These are phyloP conservation scores for Pangasius krempfi DNA, from an alignment of 2,797 vertebrate genomes.

Conservation along the genomic window DNA sequence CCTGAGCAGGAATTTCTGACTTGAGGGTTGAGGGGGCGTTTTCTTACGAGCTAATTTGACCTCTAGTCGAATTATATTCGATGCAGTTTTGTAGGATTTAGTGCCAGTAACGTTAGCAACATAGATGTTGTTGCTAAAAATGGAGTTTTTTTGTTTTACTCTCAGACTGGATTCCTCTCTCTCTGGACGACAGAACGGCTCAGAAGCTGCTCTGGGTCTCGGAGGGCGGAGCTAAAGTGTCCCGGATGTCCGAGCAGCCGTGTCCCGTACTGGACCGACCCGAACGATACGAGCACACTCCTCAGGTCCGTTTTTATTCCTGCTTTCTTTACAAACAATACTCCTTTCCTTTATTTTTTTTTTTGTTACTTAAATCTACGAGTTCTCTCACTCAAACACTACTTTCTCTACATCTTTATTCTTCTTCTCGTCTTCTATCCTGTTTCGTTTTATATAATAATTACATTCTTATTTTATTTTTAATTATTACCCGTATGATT, in stretches of 20 bases:
- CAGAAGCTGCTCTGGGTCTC: conserved; percentile 81
- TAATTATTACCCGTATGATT: no score
- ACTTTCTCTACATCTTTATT: no score
- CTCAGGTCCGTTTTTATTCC: conserved; percentile 68
- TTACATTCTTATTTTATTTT: no score
- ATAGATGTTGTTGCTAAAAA: no score
- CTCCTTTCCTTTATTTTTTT: neutral
- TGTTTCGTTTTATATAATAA: no score
- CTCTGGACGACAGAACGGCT: conserved; percentile 77
- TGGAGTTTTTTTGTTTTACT: neutral
- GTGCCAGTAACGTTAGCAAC: neutral
- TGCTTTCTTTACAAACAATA: neutral
- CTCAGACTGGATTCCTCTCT: conserved; percentile 73
- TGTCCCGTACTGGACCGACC: conserved; percentile 78
- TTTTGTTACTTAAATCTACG: neutral
- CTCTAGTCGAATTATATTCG: neutral
- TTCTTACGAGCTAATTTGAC: neutral
- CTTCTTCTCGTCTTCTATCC: no score
- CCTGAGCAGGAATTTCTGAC: no score
- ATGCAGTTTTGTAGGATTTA: neutral
- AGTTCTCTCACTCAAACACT: no score
- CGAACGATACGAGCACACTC: conserved; percentile 76
- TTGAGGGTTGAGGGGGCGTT: no score
- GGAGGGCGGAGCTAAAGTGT: conserved; percentile 71
- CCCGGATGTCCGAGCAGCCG: conserved; percentile 69